Evolutionary conservation across 1,140 invertebrate genomes (phyloP).

Genomic region (Gonatopus flavifemur): DNA sequence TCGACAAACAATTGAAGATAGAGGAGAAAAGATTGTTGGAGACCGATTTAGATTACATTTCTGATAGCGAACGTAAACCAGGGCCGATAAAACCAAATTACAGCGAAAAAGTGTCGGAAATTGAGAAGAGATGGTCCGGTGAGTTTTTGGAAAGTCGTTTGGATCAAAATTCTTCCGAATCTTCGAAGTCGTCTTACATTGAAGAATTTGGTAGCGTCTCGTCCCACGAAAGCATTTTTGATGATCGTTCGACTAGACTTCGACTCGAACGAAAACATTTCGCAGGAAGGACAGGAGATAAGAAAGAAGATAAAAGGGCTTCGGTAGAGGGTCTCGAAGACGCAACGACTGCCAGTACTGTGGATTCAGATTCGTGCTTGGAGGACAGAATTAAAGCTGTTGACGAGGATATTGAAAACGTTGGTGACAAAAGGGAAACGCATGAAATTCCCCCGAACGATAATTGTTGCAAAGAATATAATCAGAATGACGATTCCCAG

Average conservation of each 20-base stretch:
- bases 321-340: conserved; percentile 23
- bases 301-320: background rate
- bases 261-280: background rate
- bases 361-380: conserved; percentile 45
- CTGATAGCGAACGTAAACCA: conserved; percentile 20
- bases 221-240: conserved; percentile 38
- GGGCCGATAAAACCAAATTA: conserved; percentile 27
- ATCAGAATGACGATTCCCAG: too few species aligned
- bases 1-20: conserved; percentile 37
- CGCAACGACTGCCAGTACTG: conserved; percentile 36
- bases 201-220: conserved; percentile 49
- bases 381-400: conserved; percentile 42
- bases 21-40: conserved; percentile 34
- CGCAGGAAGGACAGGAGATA: background rate
- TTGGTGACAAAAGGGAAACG: too few species aligned
- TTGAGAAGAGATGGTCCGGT: conserved; percentile 49
- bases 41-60: conserved; percentile 25
- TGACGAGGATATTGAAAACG: conserved; percentile 37
- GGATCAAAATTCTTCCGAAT: conserved; percentile 42
- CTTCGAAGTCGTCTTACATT: conserved; percentile 49
- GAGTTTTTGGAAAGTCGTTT: conserved; percentile 42
- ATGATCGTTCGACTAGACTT: conserved; percentile 4
- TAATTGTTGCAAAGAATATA: too few species aligned
- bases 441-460: too few species aligned
- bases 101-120: conserved; percentile 42